phyloP scores from a whole-genome alignment of 2,797 vertebrate genomes.

The Lateolabrax maculatus region DNA sequence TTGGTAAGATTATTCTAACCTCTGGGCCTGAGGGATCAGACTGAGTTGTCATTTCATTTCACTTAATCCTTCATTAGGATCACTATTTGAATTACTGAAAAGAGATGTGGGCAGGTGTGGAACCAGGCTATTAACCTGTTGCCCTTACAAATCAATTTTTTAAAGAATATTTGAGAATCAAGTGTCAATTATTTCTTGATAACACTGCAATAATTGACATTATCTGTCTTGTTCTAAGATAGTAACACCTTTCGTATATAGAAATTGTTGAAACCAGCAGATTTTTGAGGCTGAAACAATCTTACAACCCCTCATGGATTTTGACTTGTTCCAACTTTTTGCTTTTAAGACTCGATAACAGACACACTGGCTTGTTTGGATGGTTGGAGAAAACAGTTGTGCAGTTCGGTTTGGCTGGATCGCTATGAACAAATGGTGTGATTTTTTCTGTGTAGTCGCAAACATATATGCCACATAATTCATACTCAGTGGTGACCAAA shows the following conservation, averaged over 20 bases:
- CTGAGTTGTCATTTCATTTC: conserved; percentile 4
- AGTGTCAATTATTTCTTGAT: not conserved
- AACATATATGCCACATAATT: too few relatives aligned
- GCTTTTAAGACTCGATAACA: not conserved
- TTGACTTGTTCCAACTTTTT: not conserved
- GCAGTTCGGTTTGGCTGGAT: not conserved
- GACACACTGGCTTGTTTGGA: not conserved
- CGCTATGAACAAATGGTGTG: not conserved
- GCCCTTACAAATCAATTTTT: not conserved
- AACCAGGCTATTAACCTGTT: not conserved
- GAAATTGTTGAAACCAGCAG: not conserved
- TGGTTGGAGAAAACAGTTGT: not conserved
- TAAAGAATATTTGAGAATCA: not conserved
- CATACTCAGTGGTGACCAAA: too few relatives aligned
- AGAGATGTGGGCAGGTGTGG: not conserved
- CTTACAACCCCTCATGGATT: not conserved
- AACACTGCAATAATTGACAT: too few relatives aligned
- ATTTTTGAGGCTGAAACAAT: not conserved
- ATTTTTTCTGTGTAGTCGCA: too few relatives aligned
- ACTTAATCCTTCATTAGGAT: not conserved
- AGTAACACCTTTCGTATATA: not conserved
- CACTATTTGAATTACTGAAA: not conserved
- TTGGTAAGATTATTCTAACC: not conserved
- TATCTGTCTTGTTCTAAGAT: not conserved
- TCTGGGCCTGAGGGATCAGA: not conserved